Base-by-base conservation (phyloP, 2,797 vertebrate species). In the Rhadinocentrus ornatus region DNA sequence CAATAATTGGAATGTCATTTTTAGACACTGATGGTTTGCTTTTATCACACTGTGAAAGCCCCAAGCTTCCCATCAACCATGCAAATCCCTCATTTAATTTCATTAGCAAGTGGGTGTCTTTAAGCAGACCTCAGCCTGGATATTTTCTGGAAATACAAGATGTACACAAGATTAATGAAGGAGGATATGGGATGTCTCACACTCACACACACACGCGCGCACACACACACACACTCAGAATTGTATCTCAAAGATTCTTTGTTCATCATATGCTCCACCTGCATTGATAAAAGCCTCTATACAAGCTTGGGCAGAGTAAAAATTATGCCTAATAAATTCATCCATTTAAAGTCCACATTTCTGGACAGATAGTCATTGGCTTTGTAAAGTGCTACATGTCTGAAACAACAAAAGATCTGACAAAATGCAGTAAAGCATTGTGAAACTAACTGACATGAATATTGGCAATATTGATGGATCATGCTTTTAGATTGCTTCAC, bases 381-480 rank as follows among this genome's bases (percentile, higher is more conserved):
- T 63, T 66, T 75, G 44, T 70, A 60, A 78, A 68, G 8, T 50
- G 22, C 22, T 24, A 34, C 37, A 16, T 31, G 61, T 54, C 44
- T 52, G 34, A 65, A 66, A 26, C n/a, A 50, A 55, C 48, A 71
- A 6, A 13, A 60, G 62, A 41, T 59, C 39, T 50, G n/a, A 69
- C 31, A 66, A 70, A 59, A 46, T 41, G 60, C 35, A 3, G 9
- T 55, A n/a, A 83, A 59, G 31, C 31, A 82, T 35, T 71, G 31
- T 31, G 39, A 80, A 77, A 32, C 13, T n/a, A 82, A 66, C n/a
- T 24, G 48, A 35, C 66, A 65, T 53, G 29, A 71, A 77, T 75
- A 86, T 74, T 89, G 84, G 77, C 72, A 37, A 3, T 81, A 84
- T 73, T 83, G 84, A 88, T 80, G 57, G 73, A 80, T 87, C 78